These are phyloP conservation scores for Orthonyx spaldingii DNA, from an alignment of 2,113 vertebrate genomes.

Conservation along the genomic window DNA sequence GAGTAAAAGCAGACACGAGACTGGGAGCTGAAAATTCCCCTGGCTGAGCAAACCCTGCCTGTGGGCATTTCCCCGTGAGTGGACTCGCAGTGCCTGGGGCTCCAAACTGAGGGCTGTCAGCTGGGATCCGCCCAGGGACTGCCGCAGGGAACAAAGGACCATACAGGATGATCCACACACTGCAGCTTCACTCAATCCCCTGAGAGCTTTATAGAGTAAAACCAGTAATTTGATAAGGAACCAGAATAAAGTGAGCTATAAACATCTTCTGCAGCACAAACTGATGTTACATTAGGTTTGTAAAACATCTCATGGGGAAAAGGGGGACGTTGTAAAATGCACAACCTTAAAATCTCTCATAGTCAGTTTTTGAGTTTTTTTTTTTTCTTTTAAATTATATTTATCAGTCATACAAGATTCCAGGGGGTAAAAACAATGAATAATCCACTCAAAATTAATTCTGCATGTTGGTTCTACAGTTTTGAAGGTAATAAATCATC, in stretches of 20 bases:
- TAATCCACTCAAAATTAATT: neutral
- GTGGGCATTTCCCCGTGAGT: neutral
- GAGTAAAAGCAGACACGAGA: neutral
- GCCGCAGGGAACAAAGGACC: accelerated
- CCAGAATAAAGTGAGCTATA: neutral
- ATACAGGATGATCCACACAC: neutral
- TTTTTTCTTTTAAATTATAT: neutral
- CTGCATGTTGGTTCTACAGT: neutral
- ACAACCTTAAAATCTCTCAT: neutral
- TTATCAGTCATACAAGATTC: neutral
- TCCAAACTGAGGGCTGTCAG: neutral
- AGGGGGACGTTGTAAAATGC: neutral
- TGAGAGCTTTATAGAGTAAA: neutral
- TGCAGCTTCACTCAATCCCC: neutral
- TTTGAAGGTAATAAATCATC: neutral
- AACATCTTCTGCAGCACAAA: neutral
- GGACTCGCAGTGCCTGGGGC: neutral
- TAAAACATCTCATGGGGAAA: neutral
- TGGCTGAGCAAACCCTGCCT: neutral
- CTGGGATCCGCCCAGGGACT: neutral
- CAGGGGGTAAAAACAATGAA: neutral
- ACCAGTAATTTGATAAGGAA: neutral
- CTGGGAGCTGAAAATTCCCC: neutral
- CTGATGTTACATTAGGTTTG: neutral
- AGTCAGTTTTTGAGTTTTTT: neutral